These are phyloP conservation scores for Corvus moneduloides DNA, from an alignment of 2,113 vertebrate species.

Conservation along the genomic window DNA sequence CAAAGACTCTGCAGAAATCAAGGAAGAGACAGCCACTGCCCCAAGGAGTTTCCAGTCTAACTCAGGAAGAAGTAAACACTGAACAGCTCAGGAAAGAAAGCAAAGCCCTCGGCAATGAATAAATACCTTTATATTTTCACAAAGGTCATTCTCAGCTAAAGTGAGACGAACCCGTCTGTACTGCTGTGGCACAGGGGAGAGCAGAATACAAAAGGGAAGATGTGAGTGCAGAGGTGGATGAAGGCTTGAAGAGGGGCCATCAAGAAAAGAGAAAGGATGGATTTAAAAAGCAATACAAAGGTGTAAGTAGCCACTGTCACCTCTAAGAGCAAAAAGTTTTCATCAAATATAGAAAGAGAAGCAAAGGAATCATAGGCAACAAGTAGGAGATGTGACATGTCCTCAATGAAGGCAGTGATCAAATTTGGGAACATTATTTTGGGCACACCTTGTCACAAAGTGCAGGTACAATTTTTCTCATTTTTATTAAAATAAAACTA, in stretches of 20 bases:
- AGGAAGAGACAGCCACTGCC: background rate
- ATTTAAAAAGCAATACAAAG: background rate
- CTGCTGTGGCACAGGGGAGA: background rate
- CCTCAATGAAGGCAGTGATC: background rate
- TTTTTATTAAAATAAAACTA: background rate
- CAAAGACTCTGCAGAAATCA: background rate
- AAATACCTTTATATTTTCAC: background rate
- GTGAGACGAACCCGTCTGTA: background rate
- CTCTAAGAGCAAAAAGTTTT: background rate
- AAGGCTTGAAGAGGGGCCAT: background rate
- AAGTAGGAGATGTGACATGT: background rate
- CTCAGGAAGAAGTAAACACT: background rate
- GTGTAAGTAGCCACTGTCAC: background rate
- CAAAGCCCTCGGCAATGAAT: background rate
- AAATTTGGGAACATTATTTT: background rate
- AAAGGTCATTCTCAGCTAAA: conserved; percentile 5
- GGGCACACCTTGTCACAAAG: background rate
- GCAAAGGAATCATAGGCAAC: background rate
- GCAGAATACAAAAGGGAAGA: background rate
- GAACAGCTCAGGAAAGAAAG: background rate
- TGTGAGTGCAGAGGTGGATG: background rate
- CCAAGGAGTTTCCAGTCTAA: background rate
- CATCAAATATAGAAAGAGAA: background rate
- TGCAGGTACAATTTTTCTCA: background rate
- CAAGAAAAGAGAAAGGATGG: background rate